Percentiles rank a stretch among this genome's conserved stretches.
phyloP scores from a whole-genome alignment of 2,888 invertebrate species.

The Troglohyphantes excavatus region DNA sequence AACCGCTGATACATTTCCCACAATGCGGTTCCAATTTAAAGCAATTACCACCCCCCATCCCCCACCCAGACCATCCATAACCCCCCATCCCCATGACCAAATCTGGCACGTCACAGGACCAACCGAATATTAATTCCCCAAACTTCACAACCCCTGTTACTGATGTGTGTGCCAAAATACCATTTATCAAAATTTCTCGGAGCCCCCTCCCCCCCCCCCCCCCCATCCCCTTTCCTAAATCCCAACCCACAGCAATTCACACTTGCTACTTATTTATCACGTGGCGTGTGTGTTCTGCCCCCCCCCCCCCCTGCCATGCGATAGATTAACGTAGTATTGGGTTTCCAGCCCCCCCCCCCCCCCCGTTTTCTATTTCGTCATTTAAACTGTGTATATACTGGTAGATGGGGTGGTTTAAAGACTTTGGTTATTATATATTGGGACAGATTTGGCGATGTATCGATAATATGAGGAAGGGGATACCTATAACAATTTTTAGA shows the following conservation, averaged over 20 bases:
- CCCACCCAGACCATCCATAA: constrained; percentile 60
- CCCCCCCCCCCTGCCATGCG: constrained; percentile 16
- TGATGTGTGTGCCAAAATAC: constrained; percentile 72
- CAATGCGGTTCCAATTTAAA: constrained; percentile 72
- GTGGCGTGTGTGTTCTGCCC: constrained; percentile 17
- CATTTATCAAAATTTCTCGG: constrained; percentile 70
- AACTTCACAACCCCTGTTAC: constrained; percentile 22
- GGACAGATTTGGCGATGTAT: constrained; percentile 8
- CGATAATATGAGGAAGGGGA: no score
- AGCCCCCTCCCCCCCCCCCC: constrained; percentile 21
- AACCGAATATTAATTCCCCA: constrained; percentile 62
- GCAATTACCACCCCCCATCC: constrained; percentile 64
- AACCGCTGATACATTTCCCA: constrained; percentile 72
- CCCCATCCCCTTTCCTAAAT: no score
- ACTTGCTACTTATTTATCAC: constrained; percentile 76
- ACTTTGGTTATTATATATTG: neutral
- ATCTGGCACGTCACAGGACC: constrained; percentile 61
- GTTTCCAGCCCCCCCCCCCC: neutral
- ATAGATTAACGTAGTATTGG: constrained; percentile 58
- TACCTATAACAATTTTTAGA: no score
- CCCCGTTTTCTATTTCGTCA: constrained; percentile 43
- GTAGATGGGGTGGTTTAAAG: constrained; percentile 43
- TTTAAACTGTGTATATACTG: constrained; percentile 61
- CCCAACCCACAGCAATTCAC: constrained; percentile 55
- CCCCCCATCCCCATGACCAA: constrained; percentile 31